Conservation (phyloP, 2,888 invertebrate genomes). For the Caenorhabditis sp. region DNA sequence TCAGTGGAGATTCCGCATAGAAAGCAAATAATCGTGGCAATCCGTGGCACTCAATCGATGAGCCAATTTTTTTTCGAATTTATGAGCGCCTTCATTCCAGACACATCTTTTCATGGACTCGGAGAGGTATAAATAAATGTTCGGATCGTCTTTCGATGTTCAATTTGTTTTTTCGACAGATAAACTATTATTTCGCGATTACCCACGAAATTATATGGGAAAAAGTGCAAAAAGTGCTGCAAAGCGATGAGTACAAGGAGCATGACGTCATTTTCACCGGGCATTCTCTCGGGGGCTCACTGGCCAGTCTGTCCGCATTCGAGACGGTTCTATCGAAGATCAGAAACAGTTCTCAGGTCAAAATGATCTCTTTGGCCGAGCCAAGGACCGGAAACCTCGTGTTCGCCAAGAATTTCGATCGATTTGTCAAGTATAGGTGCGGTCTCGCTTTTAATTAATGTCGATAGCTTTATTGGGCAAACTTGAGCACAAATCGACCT, state of each 20-base stretch:
- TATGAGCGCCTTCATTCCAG: constrained; percentile 33
- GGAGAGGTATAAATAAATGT: constrained; percentile 21
- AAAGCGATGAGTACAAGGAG: constrained; percentile 9
- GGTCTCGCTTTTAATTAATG: neutral
- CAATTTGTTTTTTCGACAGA: constrained; percentile 19
- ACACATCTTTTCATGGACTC: constrained; percentile 29
- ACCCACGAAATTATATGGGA: constrained; percentile 14
- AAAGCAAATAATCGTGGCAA: constrained; percentile 17
- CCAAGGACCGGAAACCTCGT: constrained; percentile 42
- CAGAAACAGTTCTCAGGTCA: constrained; percentile 18
- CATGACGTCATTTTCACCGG: constrained; percentile 50
- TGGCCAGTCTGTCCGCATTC: constrained; percentile 23
- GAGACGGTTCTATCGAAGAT: constrained; percentile 15
- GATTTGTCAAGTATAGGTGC: constrained; percentile 32
- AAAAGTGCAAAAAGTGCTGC: constrained; percentile 1
- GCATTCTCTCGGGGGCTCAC: constrained; percentile 47
- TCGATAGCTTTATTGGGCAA: neutral
- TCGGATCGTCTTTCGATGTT: neutral
- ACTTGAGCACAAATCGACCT: neutral
- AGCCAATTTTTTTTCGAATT: constrained; percentile 48
- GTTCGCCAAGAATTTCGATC: constrained; percentile 45
- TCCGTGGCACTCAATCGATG: constrained; percentile 39
- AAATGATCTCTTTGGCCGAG: constrained; percentile 38
- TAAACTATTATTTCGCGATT: constrained; percentile 42
- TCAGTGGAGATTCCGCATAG: constrained; percentile 15